Evolutionary conservation across 2,113 vertebrate genomes (phyloP), one percentile per base, ranked within the genome.

Genomic region (Zosterops pallidus): DNA sequence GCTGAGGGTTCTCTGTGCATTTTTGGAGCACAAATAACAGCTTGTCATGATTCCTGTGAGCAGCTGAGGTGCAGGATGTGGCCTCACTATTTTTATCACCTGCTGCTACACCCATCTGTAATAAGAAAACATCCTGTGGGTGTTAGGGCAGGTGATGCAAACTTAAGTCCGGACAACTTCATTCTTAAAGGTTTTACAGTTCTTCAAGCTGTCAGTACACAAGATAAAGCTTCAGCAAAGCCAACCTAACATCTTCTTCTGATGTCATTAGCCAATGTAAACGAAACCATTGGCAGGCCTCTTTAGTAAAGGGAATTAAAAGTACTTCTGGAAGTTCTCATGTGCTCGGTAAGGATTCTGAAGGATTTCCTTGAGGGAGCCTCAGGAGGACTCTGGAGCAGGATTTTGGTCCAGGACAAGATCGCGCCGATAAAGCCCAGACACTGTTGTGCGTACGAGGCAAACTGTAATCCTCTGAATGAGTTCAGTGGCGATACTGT

Each of bases 101-200:
- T 87, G 57, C 46, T 72, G 83, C 49, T 92, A 69, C 74, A 59
- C 84, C 74, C 67, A 39, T 55, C 23, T 78, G 28, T 39, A 46
- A 29, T 56, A 60, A 72, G 63, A 63, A 85, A 94, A 92, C 91
- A 91, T 97, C 87, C 91, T 94, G 63, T 31, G 83, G 65, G 31
- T 62, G 41, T 72, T 83, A 53, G 71, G 5, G 12, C 17, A 83
- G 62, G 86, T 78, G 55, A 89, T 70, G 72, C 33, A 90, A 52
- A 68, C 60, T 78, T 29, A 69, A 46, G 25, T 33, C 49, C 22
- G 8, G 22, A 71, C 35, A 67, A 46, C 17, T 46, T 82, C 9
- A 75, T 55, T 82, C 69, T 60, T 79, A 31, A 64, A 84, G 50
- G 53, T 69, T 78, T 47, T 53, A 5, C 6, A 47, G 39, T 52